A percentile compares a stretch with the other conserved stretches of the same genome.
Conservation (phyloP, 2,113 vertebrate genomes). For the Eurystomus gularis region DNA sequence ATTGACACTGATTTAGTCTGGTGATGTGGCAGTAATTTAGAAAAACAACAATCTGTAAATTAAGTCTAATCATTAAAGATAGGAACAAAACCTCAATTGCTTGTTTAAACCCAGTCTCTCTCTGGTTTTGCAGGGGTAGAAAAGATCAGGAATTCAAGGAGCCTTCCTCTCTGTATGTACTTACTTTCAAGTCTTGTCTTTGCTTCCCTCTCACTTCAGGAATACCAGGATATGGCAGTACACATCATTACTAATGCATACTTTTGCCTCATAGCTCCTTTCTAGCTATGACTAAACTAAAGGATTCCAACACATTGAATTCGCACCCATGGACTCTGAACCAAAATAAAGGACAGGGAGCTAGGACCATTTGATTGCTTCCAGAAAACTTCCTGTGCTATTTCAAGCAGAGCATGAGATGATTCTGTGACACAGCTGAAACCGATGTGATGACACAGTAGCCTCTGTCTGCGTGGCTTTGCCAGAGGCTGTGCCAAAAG, state of each 20-base stretch:
- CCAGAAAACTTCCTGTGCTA: background rate
- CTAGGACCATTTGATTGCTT: background rate
- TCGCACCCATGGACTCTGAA: background rate
- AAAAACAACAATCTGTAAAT: background rate
- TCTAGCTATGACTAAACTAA: background rate
- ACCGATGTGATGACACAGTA: background rate
- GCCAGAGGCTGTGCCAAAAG: conserved; percentile 7
- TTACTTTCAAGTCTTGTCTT: background rate
- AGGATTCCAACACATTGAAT: background rate
- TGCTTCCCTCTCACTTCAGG: background rate
- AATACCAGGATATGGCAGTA: fast-evolving
- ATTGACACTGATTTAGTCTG: background rate
- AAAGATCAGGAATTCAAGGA: background rate
- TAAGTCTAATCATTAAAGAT: background rate
- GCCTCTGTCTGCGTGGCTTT: background rate
- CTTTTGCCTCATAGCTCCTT: background rate
- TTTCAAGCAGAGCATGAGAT: background rate
- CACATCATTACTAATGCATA: background rate
- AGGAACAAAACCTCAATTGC: background rate
- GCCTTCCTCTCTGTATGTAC: background rate
- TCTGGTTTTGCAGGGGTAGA: background rate
- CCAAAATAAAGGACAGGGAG: background rate
- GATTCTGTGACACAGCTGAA: background rate
- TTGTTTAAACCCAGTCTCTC: background rate
- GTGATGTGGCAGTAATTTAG: background rate